Conservation (phyloP, 64 coral and sea anemone species). For the Montipora capricornis region DNA sequence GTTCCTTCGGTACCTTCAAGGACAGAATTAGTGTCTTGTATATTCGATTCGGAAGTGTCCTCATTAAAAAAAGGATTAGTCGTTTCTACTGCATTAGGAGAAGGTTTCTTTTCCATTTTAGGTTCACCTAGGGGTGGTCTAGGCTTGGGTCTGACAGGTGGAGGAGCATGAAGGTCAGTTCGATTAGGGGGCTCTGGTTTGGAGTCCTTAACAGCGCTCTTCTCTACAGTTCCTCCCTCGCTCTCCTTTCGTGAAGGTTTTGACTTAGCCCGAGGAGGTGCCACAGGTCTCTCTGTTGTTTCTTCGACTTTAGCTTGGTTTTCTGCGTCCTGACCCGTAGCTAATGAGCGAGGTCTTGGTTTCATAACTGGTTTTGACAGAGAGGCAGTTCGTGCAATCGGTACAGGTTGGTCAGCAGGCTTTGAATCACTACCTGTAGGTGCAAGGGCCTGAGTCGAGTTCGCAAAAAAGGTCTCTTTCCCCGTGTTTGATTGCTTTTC, state of each 20-base stretch:
- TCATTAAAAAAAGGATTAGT: not conserved
- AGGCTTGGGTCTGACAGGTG: slow-evolving; percentile 65
- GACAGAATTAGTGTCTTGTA: not conserved
- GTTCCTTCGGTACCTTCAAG: not conserved
- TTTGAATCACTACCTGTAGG: not conserved
- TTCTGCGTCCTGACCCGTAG: not conserved
- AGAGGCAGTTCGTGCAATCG: not conserved
- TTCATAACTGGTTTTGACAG: slow-evolving; percentile 32
- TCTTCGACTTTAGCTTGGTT: not conserved
- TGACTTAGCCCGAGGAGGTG: slow-evolving; percentile 46
- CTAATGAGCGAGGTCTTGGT: slow-evolving; percentile 64
- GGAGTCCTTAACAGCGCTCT: not conserved
- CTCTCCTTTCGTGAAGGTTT: not conserved
- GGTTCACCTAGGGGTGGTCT: not conserved
- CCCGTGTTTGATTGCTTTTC: not conserved
- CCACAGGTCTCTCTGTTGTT: slow-evolving; percentile 22
- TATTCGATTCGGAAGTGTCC: not conserved
- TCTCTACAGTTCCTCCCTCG: not conserved
- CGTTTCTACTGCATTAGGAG: not conserved
- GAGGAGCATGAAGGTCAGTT: not conserved
- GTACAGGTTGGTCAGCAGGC: not conserved
- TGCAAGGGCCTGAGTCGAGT: not conserved
- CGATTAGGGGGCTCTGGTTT: slow-evolving; percentile 32
- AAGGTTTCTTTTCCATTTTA: not conserved
- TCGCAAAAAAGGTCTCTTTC: slow-evolving; percentile 2